These are phyloP conservation scores for Liodrosophila aerea DNA, from an alignment of 2,888 invertebrate genomes.

Conservation along the genomic window DNA sequence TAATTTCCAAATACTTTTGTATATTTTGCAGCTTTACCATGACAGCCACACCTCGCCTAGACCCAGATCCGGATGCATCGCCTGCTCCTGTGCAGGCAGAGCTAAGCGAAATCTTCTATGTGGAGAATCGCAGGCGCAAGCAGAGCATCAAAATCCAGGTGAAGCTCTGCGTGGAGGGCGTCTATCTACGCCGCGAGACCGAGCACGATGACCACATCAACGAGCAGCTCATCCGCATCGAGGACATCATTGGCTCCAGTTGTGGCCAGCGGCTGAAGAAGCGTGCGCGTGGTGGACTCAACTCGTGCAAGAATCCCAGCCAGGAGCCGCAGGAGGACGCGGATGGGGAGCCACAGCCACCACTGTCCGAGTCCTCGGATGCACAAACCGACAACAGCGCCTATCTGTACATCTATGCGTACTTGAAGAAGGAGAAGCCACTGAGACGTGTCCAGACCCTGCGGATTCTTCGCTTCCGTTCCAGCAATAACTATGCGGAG, in stretches of 20 bases:
- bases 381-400: constrained; percentile 87
- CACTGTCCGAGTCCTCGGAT: neutral
- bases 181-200: constrained; percentile 88
- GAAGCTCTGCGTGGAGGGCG: constrained; percentile 87
- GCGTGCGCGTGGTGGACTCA: constrained; percentile 83
- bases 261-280: constrained; percentile 82
- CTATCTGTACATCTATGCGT: constrained; percentile 93
- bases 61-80: neutral
- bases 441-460: constrained; percentile 90
- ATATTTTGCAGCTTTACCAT: neutral
- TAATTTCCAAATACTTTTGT: no score
- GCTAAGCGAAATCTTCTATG: constrained; percentile 74
- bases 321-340: constrained; percentile 13
- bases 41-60: neutral
- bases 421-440: constrained; percentile 87
- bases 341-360: neutral
- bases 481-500: constrained; percentile 91
- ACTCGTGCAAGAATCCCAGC: constrained; percentile 86
- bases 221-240: constrained; percentile 88
- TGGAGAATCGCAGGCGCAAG: constrained; percentile 87
- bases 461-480: constrained; percentile 91
- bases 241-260: constrained; percentile 91
- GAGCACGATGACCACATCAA: constrained; percentile 85
- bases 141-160: constrained; percentile 92
- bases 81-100: constrained; percentile 22